phyloP scores from a whole-genome alignment of 1,140 invertebrate species.

The Lamellibrachia luymesi region DNA sequence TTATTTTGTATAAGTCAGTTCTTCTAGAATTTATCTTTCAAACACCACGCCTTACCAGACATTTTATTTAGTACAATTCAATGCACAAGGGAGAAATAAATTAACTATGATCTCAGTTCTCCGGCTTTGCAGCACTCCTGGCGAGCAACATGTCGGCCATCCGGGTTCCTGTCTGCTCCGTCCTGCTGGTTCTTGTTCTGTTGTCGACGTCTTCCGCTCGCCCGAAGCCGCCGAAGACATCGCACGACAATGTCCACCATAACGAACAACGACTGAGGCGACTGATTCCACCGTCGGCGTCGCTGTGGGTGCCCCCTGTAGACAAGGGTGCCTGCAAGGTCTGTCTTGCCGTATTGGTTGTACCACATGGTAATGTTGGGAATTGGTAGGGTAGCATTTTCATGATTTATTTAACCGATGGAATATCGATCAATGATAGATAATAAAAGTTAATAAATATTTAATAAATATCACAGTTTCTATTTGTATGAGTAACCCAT shows the following conservation, averaged over 20 bases:
- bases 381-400: no score
- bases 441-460: no score
- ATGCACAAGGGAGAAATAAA: not conserved
- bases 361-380: no score
- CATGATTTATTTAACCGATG: no score
- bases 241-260: not conserved
- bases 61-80: no score
- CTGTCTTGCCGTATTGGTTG: no score
- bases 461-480: no score
- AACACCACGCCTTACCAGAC: no score
- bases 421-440: no score
- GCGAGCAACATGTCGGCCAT: not conserved
- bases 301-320: not conserved
- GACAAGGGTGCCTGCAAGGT: not conserved
- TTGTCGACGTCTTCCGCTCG: not conserved
- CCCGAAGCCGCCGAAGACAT: not conserved
- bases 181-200: not conserved
- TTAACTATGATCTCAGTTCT: not conserved
- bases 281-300: not conserved
- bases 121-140: not conserved
- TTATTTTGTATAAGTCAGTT: no score
- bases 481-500: no score
- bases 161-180: not conserved
- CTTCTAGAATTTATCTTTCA: no score
- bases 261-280: not conserved